Percentiles rank a stretch among this genome's conserved stretches.
Conservation (phyloP, 2,888 invertebrate genomes). For the Athalia rosae region DNA sequence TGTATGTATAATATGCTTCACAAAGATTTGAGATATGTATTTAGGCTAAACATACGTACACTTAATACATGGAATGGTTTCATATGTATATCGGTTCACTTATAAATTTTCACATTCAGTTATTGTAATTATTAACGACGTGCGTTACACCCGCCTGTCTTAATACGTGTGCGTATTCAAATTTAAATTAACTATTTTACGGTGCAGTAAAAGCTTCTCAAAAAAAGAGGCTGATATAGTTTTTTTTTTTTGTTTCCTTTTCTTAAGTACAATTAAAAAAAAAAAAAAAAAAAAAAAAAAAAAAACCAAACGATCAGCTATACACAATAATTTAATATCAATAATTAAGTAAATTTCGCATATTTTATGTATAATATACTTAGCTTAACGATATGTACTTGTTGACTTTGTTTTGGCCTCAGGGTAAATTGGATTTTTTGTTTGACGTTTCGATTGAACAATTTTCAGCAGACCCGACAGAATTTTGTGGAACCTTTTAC, state of each 20-base stretch:
- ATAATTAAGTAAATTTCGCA: constrained; percentile 23
- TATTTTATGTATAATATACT: constrained; percentile 9
- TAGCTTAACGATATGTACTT: constrained; percentile 46
- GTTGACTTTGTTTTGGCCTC: constrained; percentile 45
- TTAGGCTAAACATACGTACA: background rate
- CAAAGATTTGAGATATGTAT: background rate
- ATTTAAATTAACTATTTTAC: background rate
- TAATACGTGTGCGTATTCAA: background rate
- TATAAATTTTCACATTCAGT: background rate
- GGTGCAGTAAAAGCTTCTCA: constrained; percentile 28
- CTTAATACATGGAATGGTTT: constrained; percentile 22
- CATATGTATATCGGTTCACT: background rate
- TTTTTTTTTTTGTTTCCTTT: background rate
- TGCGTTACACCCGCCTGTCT: background rate
- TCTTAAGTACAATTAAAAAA: no score
- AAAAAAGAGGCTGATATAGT: background rate
- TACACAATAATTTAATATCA: constrained; percentile 27
- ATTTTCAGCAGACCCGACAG: background rate
- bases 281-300: constrained; percentile 22
- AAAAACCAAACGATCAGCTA: background rate
- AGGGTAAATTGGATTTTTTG: constrained; percentile 1
- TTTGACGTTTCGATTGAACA: background rate
- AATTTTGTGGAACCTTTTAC: background rate
- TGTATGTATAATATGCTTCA: constrained; percentile 1
- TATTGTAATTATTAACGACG: background rate